Conservation (phyloP, 2,888 invertebrate genomes). For the Notodonta dromedarius region DNA sequence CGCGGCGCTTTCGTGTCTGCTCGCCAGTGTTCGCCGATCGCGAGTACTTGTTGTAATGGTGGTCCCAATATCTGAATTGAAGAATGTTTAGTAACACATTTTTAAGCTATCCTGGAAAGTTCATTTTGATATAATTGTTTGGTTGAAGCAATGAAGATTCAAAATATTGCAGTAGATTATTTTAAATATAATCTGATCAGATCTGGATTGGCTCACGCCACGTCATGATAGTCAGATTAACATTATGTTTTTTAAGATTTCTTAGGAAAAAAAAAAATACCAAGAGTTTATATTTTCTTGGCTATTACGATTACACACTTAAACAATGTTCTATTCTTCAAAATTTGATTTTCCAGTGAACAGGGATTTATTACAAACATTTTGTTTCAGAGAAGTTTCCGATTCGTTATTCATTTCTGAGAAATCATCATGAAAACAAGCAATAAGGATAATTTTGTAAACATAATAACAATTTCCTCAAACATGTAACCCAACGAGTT, state of each 20-base stretch:
- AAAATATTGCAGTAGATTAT: background rate
- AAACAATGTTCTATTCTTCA: too few species aligned
- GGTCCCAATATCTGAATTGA: slow-evolving; percentile 68
- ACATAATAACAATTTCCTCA: background rate
- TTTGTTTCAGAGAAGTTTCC: slow-evolving; percentile 1
- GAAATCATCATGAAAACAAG: background rate
- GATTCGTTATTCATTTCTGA: background rate
- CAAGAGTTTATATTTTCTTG: too few species aligned
- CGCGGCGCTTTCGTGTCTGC: slow-evolving; percentile 81
- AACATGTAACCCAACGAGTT: background rate
- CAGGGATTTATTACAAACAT: background rate
- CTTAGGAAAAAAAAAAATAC: too few species aligned
- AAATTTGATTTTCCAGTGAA: background rate
- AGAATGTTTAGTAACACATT: slow-evolving; percentile 4
- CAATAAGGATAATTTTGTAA: background rate
- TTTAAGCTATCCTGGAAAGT: background rate
- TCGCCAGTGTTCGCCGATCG: slow-evolving; percentile 88
- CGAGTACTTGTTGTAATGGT: slow-evolving; percentile 89
- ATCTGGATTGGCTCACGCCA: too few species aligned
- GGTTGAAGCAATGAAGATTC: slow-evolving; percentile 10
- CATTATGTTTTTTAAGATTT: too few species aligned
- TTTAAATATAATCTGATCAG: too few species aligned
- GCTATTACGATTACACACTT: too few species aligned
- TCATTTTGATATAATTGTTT: too few species aligned
- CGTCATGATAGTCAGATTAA: too few species aligned